Evolutionary conservation across 1,140 invertebrate species (phyloP).

Genomic region (Olivierus martensii): DNA sequence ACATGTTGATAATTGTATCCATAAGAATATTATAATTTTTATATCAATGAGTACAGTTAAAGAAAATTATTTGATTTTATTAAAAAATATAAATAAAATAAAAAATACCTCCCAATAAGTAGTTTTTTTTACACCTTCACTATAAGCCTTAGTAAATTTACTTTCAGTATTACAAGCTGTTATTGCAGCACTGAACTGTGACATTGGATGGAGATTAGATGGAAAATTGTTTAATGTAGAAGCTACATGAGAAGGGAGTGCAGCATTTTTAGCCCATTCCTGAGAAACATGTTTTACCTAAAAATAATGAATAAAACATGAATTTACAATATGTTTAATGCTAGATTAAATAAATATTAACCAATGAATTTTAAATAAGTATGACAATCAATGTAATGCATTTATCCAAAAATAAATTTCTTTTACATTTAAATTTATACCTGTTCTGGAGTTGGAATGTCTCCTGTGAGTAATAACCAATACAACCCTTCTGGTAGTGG

Average conservation of each 20-base stretch:
- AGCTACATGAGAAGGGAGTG: slow-evolving; percentile 81
- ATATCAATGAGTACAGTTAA: too few species aligned
- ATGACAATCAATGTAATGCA: not conserved
- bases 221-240: slow-evolving; percentile 93
- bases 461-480: slow-evolving; percentile 42
- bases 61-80: too few species aligned
- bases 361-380: not conserved
- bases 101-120: slow-evolving; percentile 42
- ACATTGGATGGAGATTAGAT: slow-evolving; percentile 54
- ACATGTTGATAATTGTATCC: too few species aligned
- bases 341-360: not conserved
- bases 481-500: slow-evolving; percentile 45
- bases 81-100: slow-evolving; percentile 2
- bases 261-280: slow-evolving; percentile 81
- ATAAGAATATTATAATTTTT: too few species aligned
- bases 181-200: slow-evolving; percentile 43
- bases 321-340: too few species aligned
- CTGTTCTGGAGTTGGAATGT: slow-evolving; percentile 37
- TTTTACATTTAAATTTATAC: slow-evolving; percentile 13
- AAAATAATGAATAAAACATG: too few species aligned
- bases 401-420: not conserved
- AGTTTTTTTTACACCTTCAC: slow-evolving; percentile 39
- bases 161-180: slow-evolving; percentile 44
- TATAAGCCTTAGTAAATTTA: slow-evolving; percentile 43
- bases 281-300: slow-evolving; percentile 58